phyloP scores from a whole-genome alignment of 1,140 invertebrate genomes.

The Bombyx mandarina region DNA sequence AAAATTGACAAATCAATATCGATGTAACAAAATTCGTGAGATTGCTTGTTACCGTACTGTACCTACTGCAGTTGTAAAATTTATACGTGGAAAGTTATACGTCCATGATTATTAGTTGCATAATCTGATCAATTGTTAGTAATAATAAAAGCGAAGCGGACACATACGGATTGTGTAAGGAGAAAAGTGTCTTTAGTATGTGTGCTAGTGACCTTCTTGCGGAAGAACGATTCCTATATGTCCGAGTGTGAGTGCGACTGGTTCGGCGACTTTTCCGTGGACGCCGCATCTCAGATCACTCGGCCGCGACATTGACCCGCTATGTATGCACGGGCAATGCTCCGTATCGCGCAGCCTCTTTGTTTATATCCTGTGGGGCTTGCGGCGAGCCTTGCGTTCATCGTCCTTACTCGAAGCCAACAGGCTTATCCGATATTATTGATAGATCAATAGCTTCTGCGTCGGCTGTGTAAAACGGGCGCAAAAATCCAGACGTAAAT shows the following conservation, averaged over 20 bases:
- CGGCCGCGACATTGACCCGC: constrained; percentile 65
- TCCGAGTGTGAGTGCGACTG: constrained; percentile 28
- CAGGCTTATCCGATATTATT: too few relatives aligned
- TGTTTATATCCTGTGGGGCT: constrained; percentile 57
- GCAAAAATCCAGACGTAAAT: too few relatives aligned
- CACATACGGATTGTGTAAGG: too few relatives aligned
- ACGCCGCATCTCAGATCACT: constrained; percentile 46
- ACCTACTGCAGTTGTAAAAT: too few relatives aligned
- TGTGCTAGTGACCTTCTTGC: constrained; percentile 48
- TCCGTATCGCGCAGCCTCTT: constrained; percentile 59
- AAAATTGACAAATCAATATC: constrained; percentile 4
- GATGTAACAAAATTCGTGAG: background rate
- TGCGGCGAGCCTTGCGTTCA: constrained; percentile 19
- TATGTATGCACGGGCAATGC: constrained; percentile 62
- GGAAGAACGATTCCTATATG: constrained; percentile 36
- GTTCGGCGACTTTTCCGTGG: constrained; percentile 45
- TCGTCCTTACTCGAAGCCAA: constrained; percentile 13
- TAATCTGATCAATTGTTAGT: background rate
- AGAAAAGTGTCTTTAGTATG: constrained; percentile 16
- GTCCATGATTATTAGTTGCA: background rate
- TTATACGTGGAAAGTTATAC: too few relatives aligned
- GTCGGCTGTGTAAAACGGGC: too few relatives aligned
- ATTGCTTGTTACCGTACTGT: background rate
- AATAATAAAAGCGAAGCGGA: too few relatives aligned
- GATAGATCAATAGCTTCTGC: too few relatives aligned